Conservation (phyloP, 2,113 vertebrate genomes). For the Melanotaenia duboulayi region DNA sequence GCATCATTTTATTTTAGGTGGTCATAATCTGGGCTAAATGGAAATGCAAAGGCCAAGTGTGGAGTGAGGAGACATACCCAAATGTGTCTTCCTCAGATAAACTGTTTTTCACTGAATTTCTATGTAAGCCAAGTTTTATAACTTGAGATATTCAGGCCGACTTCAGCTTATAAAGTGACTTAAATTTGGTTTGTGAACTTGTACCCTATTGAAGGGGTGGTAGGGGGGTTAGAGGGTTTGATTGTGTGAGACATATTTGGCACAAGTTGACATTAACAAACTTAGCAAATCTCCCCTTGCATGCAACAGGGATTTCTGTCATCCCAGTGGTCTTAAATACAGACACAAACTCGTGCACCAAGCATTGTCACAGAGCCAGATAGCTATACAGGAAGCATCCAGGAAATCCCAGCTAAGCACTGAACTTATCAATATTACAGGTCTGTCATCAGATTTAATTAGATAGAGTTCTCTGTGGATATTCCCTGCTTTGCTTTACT, state of each 20-base stretch:
- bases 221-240: constrained; percentile 35
- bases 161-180: constrained; percentile 14
- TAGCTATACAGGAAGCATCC: constrained; percentile 43
- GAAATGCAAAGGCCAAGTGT: constrained; percentile 45
- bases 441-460: constrained; percentile 46
- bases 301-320: constrained; percentile 54
- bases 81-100: constrained; percentile 60
- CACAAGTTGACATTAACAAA: constrained; percentile 31
- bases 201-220: neutral
- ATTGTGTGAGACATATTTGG: constrained; percentile 51
- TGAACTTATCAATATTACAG: constrained; percentile 52
- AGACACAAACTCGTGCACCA: constrained; percentile 38
- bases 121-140: constrained; percentile 18
- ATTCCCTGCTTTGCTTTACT: neutral
- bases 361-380: constrained; percentile 41
- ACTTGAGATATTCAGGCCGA: neutral
- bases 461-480: neutral
- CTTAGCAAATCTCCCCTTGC: constrained; percentile 36
- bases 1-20: constrained; percentile 56
- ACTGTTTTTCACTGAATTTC: constrained; percentile 26
- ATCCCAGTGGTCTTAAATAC: constrained; percentile 63
- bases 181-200: constrained; percentile 29
- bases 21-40: constrained; percentile 54
- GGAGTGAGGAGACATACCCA: constrained; percentile 12
- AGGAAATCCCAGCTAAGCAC: constrained; percentile 61